Percentiles rank a stretch among this genome's conserved stretches.
Conservation (phyloP, 2,797 vertebrate species). For the Leucoraja ocellata region DNA sequence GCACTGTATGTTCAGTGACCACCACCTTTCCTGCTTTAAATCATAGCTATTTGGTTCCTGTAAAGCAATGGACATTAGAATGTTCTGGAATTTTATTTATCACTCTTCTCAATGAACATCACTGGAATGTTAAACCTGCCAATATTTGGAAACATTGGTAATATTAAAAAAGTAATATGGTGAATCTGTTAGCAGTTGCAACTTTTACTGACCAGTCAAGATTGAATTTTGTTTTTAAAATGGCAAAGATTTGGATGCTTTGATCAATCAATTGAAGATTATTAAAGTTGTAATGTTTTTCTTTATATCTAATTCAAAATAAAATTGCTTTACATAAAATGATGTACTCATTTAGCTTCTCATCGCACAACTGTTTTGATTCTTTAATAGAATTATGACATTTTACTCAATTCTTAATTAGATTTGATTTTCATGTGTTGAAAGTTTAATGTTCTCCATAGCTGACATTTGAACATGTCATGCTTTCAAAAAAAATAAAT, state of each 20-base stretch:
- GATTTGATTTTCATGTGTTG: neutral
- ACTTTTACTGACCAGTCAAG: neutral
- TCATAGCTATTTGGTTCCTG: neutral
- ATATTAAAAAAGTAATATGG: neutral
- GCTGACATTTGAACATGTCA: neutral
- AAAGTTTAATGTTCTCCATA: neutral
- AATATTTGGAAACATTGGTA: neutral
- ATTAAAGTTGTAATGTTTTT: neutral
- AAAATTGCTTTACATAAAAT: neutral
- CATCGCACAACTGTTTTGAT: neutral
- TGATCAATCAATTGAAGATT: neutral
- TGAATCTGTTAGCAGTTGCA: neutral
- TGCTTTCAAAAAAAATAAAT: neutral
- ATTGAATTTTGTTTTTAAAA: neutral
- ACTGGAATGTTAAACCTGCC: neutral
- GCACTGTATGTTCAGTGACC: too few species aligned
- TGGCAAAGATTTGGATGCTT: neutral
- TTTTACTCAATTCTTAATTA: slow-evolving; percentile 17
- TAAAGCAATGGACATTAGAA: neutral
- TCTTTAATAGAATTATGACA: neutral
- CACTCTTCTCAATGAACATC: neutral
- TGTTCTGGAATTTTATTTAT: neutral
- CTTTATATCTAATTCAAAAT: neutral
- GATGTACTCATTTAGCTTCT: neutral
- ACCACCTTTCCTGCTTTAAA: neutral